Conservation (phyloP, 1,140 invertebrate genomes). For the Rhagoletis pomonella region DNA sequence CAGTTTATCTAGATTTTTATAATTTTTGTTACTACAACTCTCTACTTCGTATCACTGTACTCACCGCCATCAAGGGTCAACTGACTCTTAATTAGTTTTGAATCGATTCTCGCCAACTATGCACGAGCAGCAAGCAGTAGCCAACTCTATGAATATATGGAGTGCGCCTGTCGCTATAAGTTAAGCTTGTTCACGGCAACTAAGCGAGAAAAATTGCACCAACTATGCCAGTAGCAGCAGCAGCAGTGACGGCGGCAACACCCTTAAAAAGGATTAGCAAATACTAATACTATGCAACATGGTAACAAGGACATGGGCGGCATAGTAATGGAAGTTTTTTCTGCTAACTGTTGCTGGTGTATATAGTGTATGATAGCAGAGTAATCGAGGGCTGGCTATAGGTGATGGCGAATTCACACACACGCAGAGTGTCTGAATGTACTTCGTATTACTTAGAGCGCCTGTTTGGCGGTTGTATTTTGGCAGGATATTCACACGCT, state of each 20-base stretch:
- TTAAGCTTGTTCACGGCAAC: conserved; percentile 42
- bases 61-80: conserved; percentile 56
- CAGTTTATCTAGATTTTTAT: too few species aligned
- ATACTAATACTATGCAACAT: conserved; percentile 35
- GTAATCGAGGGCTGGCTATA: background rate
- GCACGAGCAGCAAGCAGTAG: background rate
- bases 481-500: conserved; percentile 24
- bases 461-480: background rate
- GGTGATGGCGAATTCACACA: background rate
- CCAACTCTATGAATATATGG: conserved; percentile 37
- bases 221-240: conserved; percentile 17
- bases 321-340: background rate
- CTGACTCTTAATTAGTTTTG: conserved; percentile 70
- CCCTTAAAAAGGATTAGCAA: conserved; percentile 46
- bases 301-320: background rate
- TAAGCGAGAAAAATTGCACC: conserved; percentile 43
- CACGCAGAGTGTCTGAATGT: background rate
- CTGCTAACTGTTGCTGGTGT: conserved; percentile 41
- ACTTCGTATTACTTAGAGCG: background rate
- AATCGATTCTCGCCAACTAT: conserved; percentile 65
- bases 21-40: background rate
- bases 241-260: too few species aligned
- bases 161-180: background rate
- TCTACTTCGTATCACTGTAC: background rate
- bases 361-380: background rate